Evolutionary conservation across 2,888 invertebrate genomes (phyloP), one percentile per base, ranked within the genome.

Genomic region (Coleophora deauratella): DNA sequence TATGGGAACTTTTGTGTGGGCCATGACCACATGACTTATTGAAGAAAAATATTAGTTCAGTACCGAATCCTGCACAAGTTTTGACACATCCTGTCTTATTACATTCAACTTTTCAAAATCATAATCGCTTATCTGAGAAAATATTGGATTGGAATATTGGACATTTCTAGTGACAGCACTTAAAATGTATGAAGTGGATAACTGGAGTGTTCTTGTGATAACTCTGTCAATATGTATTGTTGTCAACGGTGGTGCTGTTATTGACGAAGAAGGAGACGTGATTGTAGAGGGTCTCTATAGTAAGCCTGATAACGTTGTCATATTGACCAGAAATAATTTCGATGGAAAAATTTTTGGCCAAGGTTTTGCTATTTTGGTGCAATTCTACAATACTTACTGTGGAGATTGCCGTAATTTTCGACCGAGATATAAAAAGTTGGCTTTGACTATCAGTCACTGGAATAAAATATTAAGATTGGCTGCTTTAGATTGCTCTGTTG

Each of bases 361-460:
- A 54, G 87, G 87, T 34, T 87, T 88, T 59, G 91, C 92, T 1
- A 91, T 92, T 84, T 63, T 98, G 2, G 89, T 98, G 3, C 95
- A 98, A 72, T 98, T 98, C 85, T 99, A 98, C 71, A 97, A 95
- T 72, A 94, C 94, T 59, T 99, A 95, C 91, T 99, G 99, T 73
- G 98, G 98, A 0, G 96, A 95, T 70, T 99, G 99, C 66, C 91
- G 93, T 55, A 84, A 92, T 21, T 99, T 96, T 75, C 95, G 97
- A 0, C 96, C 97, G 0, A 89, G 88, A 33, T 99, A 93, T 88
- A 98, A 96, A 71, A 78, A 87, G 12, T 74, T 98, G 37, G 96
- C 95, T 0, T 86, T 9, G 89, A 92, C 56, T 71, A 91, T 37
- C 59, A 72, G 37, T 66, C 82, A n/a, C 27, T 97, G 97, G 97